These are phyloP conservation scores for Meandrusa payeni DNA, from an alignment of 2,888 invertebrate genomes.

Conservation along the genomic window DNA sequence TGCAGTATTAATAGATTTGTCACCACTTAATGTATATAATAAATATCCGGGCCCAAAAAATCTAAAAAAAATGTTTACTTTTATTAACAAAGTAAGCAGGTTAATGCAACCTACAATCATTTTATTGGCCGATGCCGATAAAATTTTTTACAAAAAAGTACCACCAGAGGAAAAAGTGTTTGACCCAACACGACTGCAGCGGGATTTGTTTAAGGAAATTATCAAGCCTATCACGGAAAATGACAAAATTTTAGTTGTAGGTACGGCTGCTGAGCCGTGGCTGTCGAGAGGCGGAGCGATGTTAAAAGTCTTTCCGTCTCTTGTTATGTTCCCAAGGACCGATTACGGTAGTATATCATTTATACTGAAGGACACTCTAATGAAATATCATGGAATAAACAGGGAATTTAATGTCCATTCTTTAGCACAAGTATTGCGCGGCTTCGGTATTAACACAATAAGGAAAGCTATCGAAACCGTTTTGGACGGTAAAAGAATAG, in stretches of 20 bases:
- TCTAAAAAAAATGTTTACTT: constrained; percentile 83
- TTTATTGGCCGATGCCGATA: constrained; percentile 84
- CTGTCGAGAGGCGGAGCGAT: constrained; percentile 66
- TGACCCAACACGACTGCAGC: constrained; percentile 86
- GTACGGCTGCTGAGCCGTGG: constrained; percentile 86
- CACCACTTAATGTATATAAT: constrained; percentile 83
- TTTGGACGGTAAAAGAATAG: constrained; percentile 68
- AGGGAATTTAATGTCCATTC: constrained; percentile 81
- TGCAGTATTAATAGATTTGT: constrained; percentile 88
- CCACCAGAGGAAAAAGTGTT: constrained; percentile 81
- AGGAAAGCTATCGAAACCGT: constrained; percentile 61
- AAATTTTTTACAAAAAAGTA: constrained; percentile 85
- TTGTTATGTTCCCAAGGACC: constrained; percentile 75
- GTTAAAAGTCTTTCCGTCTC: constrained; percentile 80
- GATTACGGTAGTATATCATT: constrained; percentile 82
- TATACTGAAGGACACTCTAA: constrained; percentile 76
- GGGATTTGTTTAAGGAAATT: constrained; percentile 84
- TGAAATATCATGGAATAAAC: constrained; percentile 80
- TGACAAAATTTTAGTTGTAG: constrained; percentile 86
- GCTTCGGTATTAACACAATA: constrained; percentile 77
- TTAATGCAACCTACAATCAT: constrained; percentile 88
- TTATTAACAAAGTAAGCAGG: constrained; percentile 84
- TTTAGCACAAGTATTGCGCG: constrained; percentile 75
- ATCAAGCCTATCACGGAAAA: constrained; percentile 82
- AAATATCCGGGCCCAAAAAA: constrained; percentile 86